These are phyloP conservation scores for Nylanderia fulva DNA, from an alignment of 1,140 invertebrate species.

Conservation along the genomic window DNA sequence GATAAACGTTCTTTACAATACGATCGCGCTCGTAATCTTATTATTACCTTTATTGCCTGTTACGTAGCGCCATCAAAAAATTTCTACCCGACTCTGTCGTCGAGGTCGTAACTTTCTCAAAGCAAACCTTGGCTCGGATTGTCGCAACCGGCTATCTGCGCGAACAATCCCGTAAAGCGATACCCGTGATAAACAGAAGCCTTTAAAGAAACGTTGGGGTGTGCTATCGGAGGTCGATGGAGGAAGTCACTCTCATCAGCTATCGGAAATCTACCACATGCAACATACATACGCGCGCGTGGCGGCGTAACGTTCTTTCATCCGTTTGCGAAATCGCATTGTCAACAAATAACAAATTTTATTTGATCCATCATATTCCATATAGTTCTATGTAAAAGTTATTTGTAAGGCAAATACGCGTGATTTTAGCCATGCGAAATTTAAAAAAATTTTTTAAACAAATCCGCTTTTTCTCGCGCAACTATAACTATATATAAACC, in stretches of 20 bases:
- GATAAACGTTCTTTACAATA: not conserved
- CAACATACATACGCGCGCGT: too few species aligned
- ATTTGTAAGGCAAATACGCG: not conserved
- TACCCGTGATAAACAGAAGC: conserved; percentile 58
- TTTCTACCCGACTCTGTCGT: conserved; percentile 42
- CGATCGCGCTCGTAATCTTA: not conserved
- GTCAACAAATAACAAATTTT: not conserved
- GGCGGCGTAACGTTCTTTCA: not conserved
- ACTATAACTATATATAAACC: too few species aligned
- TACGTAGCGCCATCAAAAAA: conserved; percentile 30
- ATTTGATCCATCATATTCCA: not conserved
- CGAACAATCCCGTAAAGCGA: conserved; percentile 56
- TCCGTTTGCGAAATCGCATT: conserved; percentile 17
- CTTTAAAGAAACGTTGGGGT: conserved; percentile 38
- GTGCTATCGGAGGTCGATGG: conserved; percentile 43
- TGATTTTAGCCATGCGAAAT: not conserved
- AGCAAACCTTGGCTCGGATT: conserved; percentile 51
- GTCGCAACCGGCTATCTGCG: conserved; percentile 17
- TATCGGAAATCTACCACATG: conserved; percentile 30
- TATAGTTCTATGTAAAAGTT: too few species aligned
- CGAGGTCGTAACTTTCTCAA: conserved; percentile 52
- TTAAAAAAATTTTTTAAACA: not conserved
- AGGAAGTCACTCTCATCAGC: conserved; percentile 48
- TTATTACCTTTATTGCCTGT: conserved; percentile 25
- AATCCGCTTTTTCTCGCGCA: too few species aligned